Base-by-base conservation (phyloP, 30 jellyfish, hydroid and myxozoan genomes). In the Cassiopea xamachana region DNA sequence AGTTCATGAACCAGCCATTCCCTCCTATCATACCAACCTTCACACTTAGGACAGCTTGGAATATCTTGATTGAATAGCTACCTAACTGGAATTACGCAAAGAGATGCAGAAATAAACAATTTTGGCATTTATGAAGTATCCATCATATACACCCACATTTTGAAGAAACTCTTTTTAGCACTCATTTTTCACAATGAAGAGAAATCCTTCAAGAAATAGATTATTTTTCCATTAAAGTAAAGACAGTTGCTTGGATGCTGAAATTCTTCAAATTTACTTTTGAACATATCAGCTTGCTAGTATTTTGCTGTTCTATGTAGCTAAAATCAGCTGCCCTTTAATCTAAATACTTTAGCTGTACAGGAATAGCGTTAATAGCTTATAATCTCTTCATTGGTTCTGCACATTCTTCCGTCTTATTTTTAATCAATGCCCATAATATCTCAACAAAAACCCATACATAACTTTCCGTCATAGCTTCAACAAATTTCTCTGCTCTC, bases 121-220 rank as follows among this genome's bases (percentile, higher is more conserved):
- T 27, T 27, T 27, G 39, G 39, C 39, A 27, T 27, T 27, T 27
- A 27, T 0, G 39, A 27, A 27, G 39, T 27, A 27, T 27, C 39
- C 39, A 27, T 27, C 39, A 27, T 27, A 27, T 27, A 27, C 39
- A 27, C 39, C 39, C 39, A 27, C 39, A 27, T 27, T 27, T 27
- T 27, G 39, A 27, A 27, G 39, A 27, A 27, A 27, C 39, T 27
- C 39, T 27, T 27, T 27, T 27, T 27, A 27, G 39, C 39, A 27
- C 39, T 27, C 39, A 27, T 27, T 27, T 27, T 0, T 27, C 39
- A 27, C 39, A 27, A 27, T 27, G 95, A 92, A 8, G 94, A 60
- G 74, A 92, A 60, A 79, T 92, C 98, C 90, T 85, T 79, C 10
- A 92, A 79, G 69, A 85, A 92, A 79, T 91, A 91, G 1, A 80